Base-by-base conservation (phyloP, 1,140 invertebrate species). In the Riptortus pedestris region DNA sequence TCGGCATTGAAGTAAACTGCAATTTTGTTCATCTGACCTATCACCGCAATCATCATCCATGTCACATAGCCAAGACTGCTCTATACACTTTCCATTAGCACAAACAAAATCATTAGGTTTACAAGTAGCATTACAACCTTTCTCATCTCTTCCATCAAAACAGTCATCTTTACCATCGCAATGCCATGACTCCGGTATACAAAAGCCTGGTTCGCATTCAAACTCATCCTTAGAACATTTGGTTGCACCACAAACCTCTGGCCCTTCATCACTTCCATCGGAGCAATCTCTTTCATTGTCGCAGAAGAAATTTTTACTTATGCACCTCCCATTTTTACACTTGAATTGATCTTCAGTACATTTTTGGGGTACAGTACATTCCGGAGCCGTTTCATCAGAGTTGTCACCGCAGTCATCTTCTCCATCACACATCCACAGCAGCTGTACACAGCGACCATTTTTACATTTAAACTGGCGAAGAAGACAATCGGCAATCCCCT, bases 91-190 rank as follows among this genome's bases (percentile, higher is more conserved):
- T 9, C 90, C 90, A 70, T 92, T 91, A 38, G 80, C 82, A 75
- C 92, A 95, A 2, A 89, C 91, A 72, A 91, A 94, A 73, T 93
- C 88, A 72, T 93, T 89, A 18, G 88, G 82, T 62, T 90, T 82
- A 73, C 90, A 92, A 0, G 88, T 91, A 70, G 88, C 86, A 79
- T 91, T 91, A 84, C 90, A 91, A 77, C 84, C 81, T 76, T 84
- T 81, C 73, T 86, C 85, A 71, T 86, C 85, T 5, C 73, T 76
- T 9, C 76, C 78, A 72, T 82, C 81, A 9, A 72, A 69, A 70
- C 85, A 87, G 73, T 86, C 85, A 38, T 75, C 69, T 47, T 77
- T 73, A 22, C 80, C 82, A 74, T 88, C 85, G 76, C 86, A 88
- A 20, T 67, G 22, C 66, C 69, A 70, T 22, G 11, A 27, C 5